Base-by-base conservation (phyloP, 2,113 vertebrate genomes). In the Festucalex cinctus region DNA sequence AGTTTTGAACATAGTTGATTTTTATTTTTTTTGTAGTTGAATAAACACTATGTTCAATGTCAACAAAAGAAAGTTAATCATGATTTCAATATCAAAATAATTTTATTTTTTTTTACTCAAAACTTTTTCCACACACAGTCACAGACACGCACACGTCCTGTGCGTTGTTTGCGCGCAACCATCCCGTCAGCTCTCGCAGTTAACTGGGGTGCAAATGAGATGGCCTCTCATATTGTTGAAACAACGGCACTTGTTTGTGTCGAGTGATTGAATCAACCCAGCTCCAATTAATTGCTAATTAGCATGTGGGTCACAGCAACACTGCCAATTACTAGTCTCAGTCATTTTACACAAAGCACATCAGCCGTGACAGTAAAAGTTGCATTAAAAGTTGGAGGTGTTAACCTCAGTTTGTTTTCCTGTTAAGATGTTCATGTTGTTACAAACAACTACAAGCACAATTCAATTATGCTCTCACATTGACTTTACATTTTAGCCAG, bases 281-380 rank as follows among this genome's bases (percentile, higher is more conserved):
- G 67, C 75, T 54, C 73, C 74, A 87, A 76, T 85, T 83, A 83
- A 79, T 85, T 71, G 77, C 14, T 83, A 76, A 84, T 85, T 83
- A 81, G 49, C 46, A 3, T 69, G 80, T 80, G 68, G 80, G 86
- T 81, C 77, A 73, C 62, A 12, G 76, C 4, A 0, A 74, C 76
- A 67, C 26, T 51, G 51, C 49, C 79, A 73, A 85, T 87, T 83
- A 83, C 53, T 77, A 71, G 71, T 66, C 65, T n/a, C n/a, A n/a
- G n/a, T 68, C 32, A 2, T 69, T 81, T 74, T 56, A 63, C 71
- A 74, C 74, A 58, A 64, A 68, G 64, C n/a, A 54, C 58, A 26
- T 71, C 37, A 39, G n/a, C 17, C 24, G 57, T 28, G 36, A 61
- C 36, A 1, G 32, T 56, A 9, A 65, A 59, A n/a, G 63, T 53